Conservation (phyloP, 2,797 vertebrate species). For the Nannoperca obscura region DNA sequence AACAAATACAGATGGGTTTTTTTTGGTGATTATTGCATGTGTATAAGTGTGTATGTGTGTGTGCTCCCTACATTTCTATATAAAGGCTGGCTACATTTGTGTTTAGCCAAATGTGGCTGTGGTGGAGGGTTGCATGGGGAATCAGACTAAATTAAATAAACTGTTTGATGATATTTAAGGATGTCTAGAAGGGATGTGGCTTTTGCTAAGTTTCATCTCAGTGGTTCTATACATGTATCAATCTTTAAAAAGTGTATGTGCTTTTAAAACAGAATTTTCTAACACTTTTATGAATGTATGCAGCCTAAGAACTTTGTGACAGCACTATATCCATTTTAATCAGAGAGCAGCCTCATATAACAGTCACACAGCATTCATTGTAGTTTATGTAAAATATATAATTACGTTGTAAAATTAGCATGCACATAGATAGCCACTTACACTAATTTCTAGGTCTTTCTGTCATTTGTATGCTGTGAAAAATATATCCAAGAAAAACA, state of each 20-base stretch:
- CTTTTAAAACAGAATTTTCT: constrained; percentile 50
- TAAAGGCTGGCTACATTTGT: neutral
- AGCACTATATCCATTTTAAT: constrained; percentile 4
- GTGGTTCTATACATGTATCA: constrained; percentile 32
- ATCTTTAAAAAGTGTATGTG: constrained; percentile 47
- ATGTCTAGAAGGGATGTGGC: constrained; percentile 16
- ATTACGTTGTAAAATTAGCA: neutral
- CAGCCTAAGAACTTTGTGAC: constrained; percentile 5
- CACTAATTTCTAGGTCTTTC: neutral
- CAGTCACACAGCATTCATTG: constrained; percentile 11
- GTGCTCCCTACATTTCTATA: neutral
- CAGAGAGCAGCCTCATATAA: neutral
- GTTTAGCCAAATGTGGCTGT: constrained; percentile 18
- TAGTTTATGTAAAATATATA: constrained; percentile 4
- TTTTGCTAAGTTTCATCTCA: constrained; percentile 9
- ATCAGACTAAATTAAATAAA: constrained; percentile 48
- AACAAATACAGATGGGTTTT: neutral
- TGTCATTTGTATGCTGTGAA: neutral
- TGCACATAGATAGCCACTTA: neutral
- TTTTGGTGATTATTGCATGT: neutral
- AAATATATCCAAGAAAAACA: neutral
- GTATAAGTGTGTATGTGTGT: neutral
- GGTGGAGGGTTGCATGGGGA: constrained; percentile 1
- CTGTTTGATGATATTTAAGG: constrained; percentile 57
- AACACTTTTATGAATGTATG: constrained; percentile 34